A percentile compares a stretch with the other conserved stretches of the same genome.
phyloP scores from a whole-genome alignment of 2,888 invertebrate genomes.

The Phanerotoma sp. region DNA sequence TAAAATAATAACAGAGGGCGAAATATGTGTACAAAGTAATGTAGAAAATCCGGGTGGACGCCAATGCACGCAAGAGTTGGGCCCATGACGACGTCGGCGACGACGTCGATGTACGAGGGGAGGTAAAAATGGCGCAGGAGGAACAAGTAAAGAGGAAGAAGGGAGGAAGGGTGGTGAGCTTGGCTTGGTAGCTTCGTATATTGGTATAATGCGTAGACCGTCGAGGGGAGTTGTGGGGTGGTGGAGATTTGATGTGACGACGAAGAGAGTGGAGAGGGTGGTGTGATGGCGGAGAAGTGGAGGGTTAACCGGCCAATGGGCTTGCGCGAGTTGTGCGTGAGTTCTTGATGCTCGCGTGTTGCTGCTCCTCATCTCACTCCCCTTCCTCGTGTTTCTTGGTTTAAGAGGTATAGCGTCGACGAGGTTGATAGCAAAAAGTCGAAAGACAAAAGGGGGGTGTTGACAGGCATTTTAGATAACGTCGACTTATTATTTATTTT shows the following conservation, averaged over 20 bases:
- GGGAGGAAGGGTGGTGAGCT: slow-evolving; percentile 20
- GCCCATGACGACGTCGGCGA: slow-evolving; percentile 21
- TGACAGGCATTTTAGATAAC: background rate
- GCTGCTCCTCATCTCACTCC: slow-evolving; percentile 4
- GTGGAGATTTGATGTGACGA: slow-evolving; percentile 1
- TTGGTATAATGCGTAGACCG: slow-evolving; percentile 1
- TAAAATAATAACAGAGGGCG: too few relatives aligned
- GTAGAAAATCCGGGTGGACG: slow-evolving; percentile 1
- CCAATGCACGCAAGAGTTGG: slow-evolving; percentile 1
- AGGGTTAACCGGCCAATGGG: slow-evolving; percentile 45
- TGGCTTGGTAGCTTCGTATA: slow-evolving; percentile 6
- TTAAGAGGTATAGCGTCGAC: background rate
- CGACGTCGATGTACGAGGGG: slow-evolving; percentile 33
- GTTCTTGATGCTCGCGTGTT: background rate
- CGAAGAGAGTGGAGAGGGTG: slow-evolving; percentile 28
- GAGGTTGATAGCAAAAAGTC: background rate
- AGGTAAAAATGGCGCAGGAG: slow-evolving; percentile 26
- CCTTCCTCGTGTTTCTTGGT: background rate
- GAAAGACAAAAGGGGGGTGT: background rate
- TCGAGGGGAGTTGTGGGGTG: slow-evolving; percentile 4
- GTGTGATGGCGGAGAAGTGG: slow-evolving; percentile 35
- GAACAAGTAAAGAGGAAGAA: too few relatives aligned
- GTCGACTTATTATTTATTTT: slow-evolving; percentile 1
- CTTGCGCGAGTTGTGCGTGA: slow-evolving; percentile 44
- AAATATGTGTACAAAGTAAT: slow-evolving; percentile 16